Percentiles rank a stretch among this genome's conserved stretches.
These are phyloP conservation scores for Cremastinae sp. DNA, from an alignment of 2,888 invertebrate species.

Conservation along the genomic window DNA sequence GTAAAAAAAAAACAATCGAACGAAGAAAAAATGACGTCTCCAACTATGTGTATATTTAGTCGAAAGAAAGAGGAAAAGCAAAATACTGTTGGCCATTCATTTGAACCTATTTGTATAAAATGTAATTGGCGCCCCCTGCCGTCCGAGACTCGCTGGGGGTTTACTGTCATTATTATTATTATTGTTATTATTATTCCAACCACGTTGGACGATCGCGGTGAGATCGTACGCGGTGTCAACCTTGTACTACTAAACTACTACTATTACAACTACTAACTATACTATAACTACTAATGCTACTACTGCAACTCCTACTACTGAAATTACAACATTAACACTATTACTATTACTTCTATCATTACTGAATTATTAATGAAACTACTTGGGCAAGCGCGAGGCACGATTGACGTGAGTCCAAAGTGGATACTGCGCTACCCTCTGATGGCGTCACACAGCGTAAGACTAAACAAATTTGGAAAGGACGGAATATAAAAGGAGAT, in stretches of 20 bases:
- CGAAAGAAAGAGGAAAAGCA: constrained; percentile 33
- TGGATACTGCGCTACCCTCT: constrained; percentile 72
- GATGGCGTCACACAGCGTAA: constrained; percentile 76
- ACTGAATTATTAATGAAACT: neutral
- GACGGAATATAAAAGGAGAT: constrained; percentile 59
- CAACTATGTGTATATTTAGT: constrained; percentile 51
- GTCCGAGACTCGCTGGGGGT: neutral
- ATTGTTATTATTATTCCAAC: constrained; percentile 46
- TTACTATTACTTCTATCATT: constrained; percentile 1
- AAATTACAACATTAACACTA: neutral
- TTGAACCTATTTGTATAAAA: constrained; percentile 73
- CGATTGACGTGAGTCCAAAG: constrained; percentile 76
- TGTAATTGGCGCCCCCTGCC: constrained; percentile 36
- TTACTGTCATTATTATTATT: constrained; percentile 27
- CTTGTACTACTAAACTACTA: constrained; percentile 65
- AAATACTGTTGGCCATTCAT: constrained; percentile 72
- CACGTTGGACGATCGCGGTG: constrained; percentile 58
- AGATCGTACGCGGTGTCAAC: constrained; percentile 66
- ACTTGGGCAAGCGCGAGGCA: constrained; percentile 70
- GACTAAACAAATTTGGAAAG: constrained; percentile 71
- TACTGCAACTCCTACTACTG: constrained; percentile 21
- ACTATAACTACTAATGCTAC: constrained; percentile 30
- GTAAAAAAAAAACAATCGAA: constrained; percentile 33
- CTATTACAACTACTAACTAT: constrained; percentile 29
- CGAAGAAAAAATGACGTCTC: too few species aligned